Evolutionary conservation across 2,797 vertebrate genomes (phyloP).

Genomic region (Coracias cyanogaster): DNA sequence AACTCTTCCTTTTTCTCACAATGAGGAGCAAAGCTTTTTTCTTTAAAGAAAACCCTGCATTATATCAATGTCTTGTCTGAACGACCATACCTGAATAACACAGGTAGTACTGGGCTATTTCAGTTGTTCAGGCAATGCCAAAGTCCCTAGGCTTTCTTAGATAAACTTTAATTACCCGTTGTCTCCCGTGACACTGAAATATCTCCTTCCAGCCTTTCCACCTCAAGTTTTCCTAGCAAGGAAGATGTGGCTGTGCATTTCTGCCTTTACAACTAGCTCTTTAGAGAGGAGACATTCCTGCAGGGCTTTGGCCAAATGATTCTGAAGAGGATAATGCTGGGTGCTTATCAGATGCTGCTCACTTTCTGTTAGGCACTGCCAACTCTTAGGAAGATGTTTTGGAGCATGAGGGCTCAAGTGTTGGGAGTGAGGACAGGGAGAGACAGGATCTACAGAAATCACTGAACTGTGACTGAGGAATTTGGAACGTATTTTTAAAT

Average conservation of each 20-base stretch:
- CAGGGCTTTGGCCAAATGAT: background rate
- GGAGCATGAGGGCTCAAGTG: background rate
- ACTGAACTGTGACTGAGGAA: background rate
- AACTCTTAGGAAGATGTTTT: background rate
- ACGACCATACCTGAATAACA: background rate
- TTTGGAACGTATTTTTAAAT: background rate
- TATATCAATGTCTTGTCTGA: background rate
- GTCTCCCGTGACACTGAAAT: background rate
- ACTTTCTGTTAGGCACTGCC: background rate
- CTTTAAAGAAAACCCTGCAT: background rate
- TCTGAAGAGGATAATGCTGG: background rate
- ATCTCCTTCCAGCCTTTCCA: background rate
- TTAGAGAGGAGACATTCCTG: background rate
- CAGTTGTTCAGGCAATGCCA: background rate
- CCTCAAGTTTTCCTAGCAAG: background rate
- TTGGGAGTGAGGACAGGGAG: background rate
- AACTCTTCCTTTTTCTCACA: background rate
- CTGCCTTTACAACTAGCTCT: background rate
- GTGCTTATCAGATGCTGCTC: background rate
- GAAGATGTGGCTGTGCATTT: background rate
- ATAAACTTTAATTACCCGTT: background rate
- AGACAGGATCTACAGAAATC: background rate
- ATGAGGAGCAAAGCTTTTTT: background rate
- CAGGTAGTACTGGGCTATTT: background rate
- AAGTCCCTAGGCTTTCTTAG: background rate